Base-by-base conservation (phyloP, 2,797 vertebrate species). In the Microchirus variegatus region DNA sequence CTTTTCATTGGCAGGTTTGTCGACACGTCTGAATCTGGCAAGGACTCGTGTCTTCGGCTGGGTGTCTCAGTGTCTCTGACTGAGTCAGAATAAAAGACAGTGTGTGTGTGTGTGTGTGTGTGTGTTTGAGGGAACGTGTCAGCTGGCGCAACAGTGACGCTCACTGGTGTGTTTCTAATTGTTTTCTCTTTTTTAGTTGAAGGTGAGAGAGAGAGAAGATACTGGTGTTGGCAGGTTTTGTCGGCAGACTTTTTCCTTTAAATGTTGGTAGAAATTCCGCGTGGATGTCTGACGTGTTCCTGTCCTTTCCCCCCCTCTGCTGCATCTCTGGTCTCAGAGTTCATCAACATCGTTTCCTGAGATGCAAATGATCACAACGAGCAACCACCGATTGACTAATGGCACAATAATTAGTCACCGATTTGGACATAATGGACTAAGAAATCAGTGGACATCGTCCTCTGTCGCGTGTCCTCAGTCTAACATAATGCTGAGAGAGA, bases 291-390 rank as follows among this genome's bases (percentile, higher is more conserved):
- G 26, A 12, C 5, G 12, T 14, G 45, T n/a, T n/a, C n/a, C n/a
- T n/a, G n/a, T 37, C 19, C 8, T 12, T 16, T 45, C 59, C 58
- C 55, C n/a, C 50, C 50, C 44, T 57, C 62, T 36, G 18, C 40
- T 14, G 36, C 59, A 43, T 51, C 71, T 74, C 64, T 68, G 64
- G 61, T 67, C 49, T 58, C 18, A 48, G 45, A 59, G 63, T 65
- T 70, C 50, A 47, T 59, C 53, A 41, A 19, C 66, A 71, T 61
- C 67, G 78, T 67, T 70, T 73, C 74, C 78, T 80, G 77, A 77
- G 72, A 71, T 63, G 50, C 38, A 47, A 44, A 58, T 10, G 17
- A 68, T 8, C 9, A 41, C 60, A 62, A 69, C 26, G 16, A 51
- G 14, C 35, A 22, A 61, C 42, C 37, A 59, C 55, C 41, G 58